Evolutionary conservation across 2,113 vertebrate genomes (phyloP).

Genomic region (Tetrao urogallus): DNA sequence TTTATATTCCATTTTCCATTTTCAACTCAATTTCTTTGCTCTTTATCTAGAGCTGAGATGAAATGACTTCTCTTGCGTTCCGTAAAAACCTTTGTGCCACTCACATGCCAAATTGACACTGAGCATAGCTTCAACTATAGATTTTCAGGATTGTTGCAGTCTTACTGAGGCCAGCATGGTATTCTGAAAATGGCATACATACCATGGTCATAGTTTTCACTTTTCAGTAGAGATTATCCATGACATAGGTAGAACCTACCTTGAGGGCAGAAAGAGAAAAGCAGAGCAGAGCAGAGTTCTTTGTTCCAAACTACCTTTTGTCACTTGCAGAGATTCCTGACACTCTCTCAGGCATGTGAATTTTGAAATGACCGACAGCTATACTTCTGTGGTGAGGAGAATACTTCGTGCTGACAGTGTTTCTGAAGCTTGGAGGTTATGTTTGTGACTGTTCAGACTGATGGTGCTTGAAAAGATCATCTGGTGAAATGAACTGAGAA

Average conservation of each 20-base stretch:
- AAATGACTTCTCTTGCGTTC: neutral
- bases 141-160: neutral
- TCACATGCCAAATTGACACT: neutral
- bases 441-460: neutral
- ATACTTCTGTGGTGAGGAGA: neutral
- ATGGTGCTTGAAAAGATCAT: neutral
- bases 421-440: neutral
- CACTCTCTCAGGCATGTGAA: rapidly evolving
- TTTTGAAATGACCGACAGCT: neutral
- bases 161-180: neutral
- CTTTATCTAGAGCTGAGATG: neutral
- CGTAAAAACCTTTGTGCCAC: neutral
- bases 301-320: neutral
- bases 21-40: neutral
- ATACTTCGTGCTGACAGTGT: neutral
- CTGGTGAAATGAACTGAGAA: neutral
- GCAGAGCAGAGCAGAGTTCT: rapidly evolving
- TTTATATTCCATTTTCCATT: neutral
- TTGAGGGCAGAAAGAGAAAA: neutral
- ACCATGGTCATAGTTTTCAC: neutral
- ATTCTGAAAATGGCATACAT: neutral
- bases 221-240: neutral
- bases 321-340: neutral
- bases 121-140: neutral
- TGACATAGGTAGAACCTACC: neutral